Base-by-base conservation (phyloP, 2,888 invertebrate species). In the Drosophila cyrtoloma region DNA sequence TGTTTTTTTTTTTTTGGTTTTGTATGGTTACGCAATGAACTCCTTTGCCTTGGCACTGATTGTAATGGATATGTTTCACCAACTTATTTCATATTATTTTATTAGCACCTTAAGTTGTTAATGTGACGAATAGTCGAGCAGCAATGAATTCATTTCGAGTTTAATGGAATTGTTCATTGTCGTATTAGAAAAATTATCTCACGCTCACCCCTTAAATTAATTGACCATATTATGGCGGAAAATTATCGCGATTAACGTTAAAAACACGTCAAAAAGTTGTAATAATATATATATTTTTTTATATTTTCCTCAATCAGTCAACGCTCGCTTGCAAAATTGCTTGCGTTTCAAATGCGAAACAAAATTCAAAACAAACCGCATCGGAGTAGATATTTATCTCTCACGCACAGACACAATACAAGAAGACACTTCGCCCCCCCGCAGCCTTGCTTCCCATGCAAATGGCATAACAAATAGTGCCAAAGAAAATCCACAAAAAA, bases 291-390 rank as follows among this genome's bases (percentile, higher is more conserved):
- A 28, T 19, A 4, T 44, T 44, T 5, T 26, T 35, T 16, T 16
- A 9, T 14, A 16, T 47, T 47, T 47, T 1, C 26, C 9, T 32
- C 26, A 47, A 55, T n/a, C 16, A 61, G 50, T 73, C 22, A 39
- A 50, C 33, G 22, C 9, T 50, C 30, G 60, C 30, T 69, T 59
- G 69, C 69, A 32, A 65, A 79, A 76, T 57, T 30, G 51, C 16
- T 65, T 35, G 53, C 35, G 47, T 69, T 65, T 64, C 50, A 63
- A 64, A 74, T 68, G 64, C 58, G 32, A 84, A 63, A 50, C 59
- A 14, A 70, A 82, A 89, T 85, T 89, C 89, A 63, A 82, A 84
- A 85, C 77, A 82, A 47, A 71, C 69, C 66, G 83, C 75, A 74
- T 68, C 68, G 28, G 37, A 52, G 26, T 56, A 39, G 60, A 70